These are phyloP conservation scores for Coreius guichenoti DNA, from an alignment of 2,797 vertebrate species.

Conservation along the genomic window DNA sequence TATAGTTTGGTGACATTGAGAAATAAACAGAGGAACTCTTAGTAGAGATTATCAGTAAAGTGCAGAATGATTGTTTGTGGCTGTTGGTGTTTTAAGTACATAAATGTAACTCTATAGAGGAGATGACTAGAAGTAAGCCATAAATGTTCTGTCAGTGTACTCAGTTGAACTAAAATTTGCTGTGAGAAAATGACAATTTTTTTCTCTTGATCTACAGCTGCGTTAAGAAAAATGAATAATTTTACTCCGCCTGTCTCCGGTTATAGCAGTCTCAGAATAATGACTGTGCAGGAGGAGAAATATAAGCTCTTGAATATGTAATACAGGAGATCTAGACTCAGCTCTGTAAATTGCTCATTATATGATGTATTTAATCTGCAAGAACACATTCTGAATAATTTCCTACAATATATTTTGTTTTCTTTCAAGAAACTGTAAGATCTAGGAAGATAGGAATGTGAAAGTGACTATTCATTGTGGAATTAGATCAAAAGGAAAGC, in stretches of 20 bases:
- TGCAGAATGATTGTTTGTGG: background rate
- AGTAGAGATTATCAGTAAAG: constrained; percentile 19
- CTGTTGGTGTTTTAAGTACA: background rate
- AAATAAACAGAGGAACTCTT: constrained; percentile 4
- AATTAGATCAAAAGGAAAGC: constrained; percentile 28
- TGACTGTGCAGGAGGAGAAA: constrained; percentile 23
- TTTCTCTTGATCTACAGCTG: constrained; percentile 21
- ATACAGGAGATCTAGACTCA: background rate
- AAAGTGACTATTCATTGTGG: constrained; percentile 45
- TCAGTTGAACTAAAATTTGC: constrained; percentile 39
- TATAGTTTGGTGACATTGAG: constrained; percentile 7
- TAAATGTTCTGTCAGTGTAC: constrained; percentile 17
- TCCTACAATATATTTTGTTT: background rate
- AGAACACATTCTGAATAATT: constrained; percentile 34
- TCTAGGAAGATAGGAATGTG: constrained; percentile 20
- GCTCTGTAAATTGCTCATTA: constrained; percentile 18
- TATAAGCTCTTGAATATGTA: constrained; percentile 31
- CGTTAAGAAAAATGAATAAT: constrained; percentile 34
- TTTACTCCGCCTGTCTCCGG: constrained; percentile 1
- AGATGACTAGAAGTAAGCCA: constrained; percentile 11
- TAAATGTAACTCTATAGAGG: background rate
- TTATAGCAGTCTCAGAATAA: constrained; percentile 34
- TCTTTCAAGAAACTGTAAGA: constrained; percentile 17
- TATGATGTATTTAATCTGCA: constrained; percentile 10
- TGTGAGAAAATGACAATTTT: constrained; percentile 12